A percentile compares a stretch with the other conserved stretches of the same genome.
phyloP scores from a whole-genome alignment of 2,888 invertebrate species.

The Zaprionus bogoriensis region DNA sequence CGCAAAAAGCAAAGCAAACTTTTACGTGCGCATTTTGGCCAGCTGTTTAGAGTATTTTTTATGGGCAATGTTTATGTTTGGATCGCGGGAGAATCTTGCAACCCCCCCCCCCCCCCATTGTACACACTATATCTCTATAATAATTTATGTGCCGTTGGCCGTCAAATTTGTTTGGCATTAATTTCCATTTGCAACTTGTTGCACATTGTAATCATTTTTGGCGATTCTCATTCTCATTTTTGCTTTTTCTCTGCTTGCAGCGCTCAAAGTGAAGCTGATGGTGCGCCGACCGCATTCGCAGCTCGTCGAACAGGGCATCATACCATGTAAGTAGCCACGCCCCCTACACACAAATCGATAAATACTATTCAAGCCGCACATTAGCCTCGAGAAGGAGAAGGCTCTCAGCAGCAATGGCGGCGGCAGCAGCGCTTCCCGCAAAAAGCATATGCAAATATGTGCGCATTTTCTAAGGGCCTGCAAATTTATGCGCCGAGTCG shows the following conservation, averaged over 20 bases:
- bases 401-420: background rate
- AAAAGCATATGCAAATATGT: constrained; percentile 75
- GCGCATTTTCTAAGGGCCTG: constrained; percentile 56
- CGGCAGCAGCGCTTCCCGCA: background rate
- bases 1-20: constrained; percentile 40
- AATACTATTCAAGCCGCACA: constrained; percentile 51
- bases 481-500: constrained; percentile 48
- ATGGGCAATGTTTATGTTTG: constrained; percentile 61
- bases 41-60: constrained; percentile 56
- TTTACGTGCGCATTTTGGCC: constrained; percentile 39
- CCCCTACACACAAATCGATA: constrained; percentile 28
- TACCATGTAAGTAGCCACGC: constrained; percentile 94
- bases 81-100: too few species aligned
- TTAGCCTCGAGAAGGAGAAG: constrained; percentile 37
- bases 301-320: constrained; percentile 98
- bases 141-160: constrained; percentile 54
- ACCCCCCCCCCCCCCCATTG: too few species aligned
- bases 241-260: constrained; percentile 84
- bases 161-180: constrained; percentile 29
- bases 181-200: constrained; percentile 36
- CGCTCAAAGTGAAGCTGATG: constrained; percentile 98
- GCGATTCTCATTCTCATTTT: background rate
- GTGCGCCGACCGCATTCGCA: constrained; percentile 96
- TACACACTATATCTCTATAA: constrained; percentile 20
- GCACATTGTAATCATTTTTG: constrained; percentile 12